Percentiles rank a stretch among this genome's conserved stretches.
Conservation (phyloP, 64 coral and sea anemone species). For the Montipora sp. region DNA sequence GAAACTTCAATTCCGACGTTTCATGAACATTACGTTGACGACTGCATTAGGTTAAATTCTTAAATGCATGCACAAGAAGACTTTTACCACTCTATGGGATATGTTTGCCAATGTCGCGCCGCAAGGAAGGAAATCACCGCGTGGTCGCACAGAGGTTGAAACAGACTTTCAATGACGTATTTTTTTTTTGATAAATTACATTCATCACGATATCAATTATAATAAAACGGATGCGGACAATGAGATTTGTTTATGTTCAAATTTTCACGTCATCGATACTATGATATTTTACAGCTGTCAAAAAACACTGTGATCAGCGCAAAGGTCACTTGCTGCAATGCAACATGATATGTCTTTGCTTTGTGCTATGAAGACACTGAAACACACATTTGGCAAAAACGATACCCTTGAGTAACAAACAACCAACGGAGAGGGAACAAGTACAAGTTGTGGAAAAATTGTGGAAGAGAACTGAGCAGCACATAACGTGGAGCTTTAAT, state of each 20-base stretch:
- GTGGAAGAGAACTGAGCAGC: neutral
- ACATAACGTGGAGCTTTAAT: no score
- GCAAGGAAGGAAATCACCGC: neutral
- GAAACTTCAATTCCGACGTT: no score
- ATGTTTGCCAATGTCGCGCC: neutral
- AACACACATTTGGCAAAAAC: neutral
- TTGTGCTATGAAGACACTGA: no score
- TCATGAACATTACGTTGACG: no score
- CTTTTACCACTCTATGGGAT: neutral
- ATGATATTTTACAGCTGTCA: neutral
- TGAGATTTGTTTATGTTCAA: constrained; percentile 14
- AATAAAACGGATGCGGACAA: neutral
- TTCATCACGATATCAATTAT: neutral
- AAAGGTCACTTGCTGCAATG: neutral
- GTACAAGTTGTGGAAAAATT: neutral
- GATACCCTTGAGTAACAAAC: neutral
- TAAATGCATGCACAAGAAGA: no score
- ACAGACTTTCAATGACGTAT: no score
- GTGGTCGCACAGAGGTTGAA: no score
- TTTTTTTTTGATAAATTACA: no score
- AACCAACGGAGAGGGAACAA: neutral
- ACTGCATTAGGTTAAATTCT: no score
- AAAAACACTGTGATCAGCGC: neutral
- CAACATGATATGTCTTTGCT: no score
- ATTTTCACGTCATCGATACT: neutral